Conservation (phyloP, 2,888 invertebrate species). For the Incurvaria masculella region DNA sequence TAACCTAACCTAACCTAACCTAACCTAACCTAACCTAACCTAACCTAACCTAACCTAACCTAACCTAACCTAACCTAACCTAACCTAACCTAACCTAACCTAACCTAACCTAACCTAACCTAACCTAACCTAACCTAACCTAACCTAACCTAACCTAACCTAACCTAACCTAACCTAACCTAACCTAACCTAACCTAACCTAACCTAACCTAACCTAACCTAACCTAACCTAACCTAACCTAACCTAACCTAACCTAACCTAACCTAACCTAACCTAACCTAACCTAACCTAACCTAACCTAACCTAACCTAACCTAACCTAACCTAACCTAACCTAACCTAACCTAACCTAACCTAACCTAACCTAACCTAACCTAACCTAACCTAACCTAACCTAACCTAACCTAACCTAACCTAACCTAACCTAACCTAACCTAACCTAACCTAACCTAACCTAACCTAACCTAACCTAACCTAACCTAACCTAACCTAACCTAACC, state of each 20-base stretch:
- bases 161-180: slow-evolving; percentile 3
- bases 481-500: slow-evolving; percentile 3
- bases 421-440: slow-evolving; percentile 3
- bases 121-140: slow-evolving; percentile 2
- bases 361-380: slow-evolving; percentile 3
- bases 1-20: too few relatives aligned
- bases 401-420: slow-evolving; percentile 3
- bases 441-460: slow-evolving; percentile 3
- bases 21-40: background rate
- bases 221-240: slow-evolving; percentile 3
- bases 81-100: background rate
- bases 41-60: background rate
- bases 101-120: background rate
- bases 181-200: slow-evolving; percentile 3
- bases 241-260: slow-evolving; percentile 3
- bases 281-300: slow-evolving; percentile 3
- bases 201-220: slow-evolving; percentile 2
- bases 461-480: slow-evolving; percentile 3
- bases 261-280: slow-evolving; percentile 2
- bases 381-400: slow-evolving; percentile 3
- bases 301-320: slow-evolving; percentile 3
- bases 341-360: slow-evolving; percentile 3
- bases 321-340: slow-evolving; percentile 3
- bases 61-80: background rate
- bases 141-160: slow-evolving; percentile 3